Evolutionary conservation across 2,113 vertebrate species (phyloP), one percentile per base, ranked within the genome.

Genomic region (Istiophorus platypterus): DNA sequence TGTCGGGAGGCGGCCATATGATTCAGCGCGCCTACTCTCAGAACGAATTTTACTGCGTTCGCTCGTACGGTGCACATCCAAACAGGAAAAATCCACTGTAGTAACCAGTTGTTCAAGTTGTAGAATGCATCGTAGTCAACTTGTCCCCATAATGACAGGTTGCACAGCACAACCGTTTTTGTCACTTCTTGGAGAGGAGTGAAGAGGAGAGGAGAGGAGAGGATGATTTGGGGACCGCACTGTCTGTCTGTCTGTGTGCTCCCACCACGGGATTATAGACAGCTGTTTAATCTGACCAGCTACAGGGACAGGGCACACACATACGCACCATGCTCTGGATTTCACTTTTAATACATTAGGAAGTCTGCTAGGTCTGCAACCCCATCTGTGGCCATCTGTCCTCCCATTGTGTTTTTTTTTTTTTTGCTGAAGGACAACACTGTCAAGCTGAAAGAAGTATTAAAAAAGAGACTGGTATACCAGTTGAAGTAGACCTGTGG

Each of bases 201-300:
- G 37, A 29, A 61, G 39, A 72, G 39, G 42, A 66, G 27, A 54
- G 42, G 59, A 75, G 70, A 61, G 56, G 45, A 63, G 37, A 80
- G 41, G 49, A 84, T 59, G 67, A 82, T 78, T 79, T 78, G 65
- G 45, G 74, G 78, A 49, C 58, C 34, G 51, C 84, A 65, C 87
- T 70, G 90, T 77, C 31, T 34, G 31, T 34, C 91, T 87, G 83
- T 83, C 27, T 85, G 88, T 86, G 89, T 91, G 85, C 88, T 86
- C 82, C 89, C 82, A 87, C 77, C n/a, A 57, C 87, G 86, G 93
- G 95, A 95, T 95, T 95, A 95, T 76, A 78, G 90, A 95, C 95
- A 95, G 93, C 92, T 96, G 94, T 94, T 95, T 95, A 95, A 95
- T 95, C 95, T 95, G 93, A 93, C 91, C 88, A 90, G 95, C 92